Conservation (phyloP, 2,113 vertebrate genomes). For the Urocitellus parryii region DNA sequence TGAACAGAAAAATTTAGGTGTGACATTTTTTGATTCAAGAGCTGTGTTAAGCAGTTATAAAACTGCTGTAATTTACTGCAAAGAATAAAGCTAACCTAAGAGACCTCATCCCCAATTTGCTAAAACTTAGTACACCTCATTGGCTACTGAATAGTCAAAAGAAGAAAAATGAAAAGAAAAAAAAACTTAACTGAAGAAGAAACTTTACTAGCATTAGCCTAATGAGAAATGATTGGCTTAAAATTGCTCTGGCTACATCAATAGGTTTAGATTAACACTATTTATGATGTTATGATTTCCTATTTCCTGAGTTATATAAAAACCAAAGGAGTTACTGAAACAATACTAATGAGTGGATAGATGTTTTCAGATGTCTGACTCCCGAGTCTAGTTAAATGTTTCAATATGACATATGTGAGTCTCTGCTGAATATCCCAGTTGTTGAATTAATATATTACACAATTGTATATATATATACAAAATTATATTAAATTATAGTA, state of each 20-base stretch:
- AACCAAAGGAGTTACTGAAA: constrained; percentile 73
- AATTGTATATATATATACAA: background rate
- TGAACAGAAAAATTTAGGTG: constrained; percentile 22
- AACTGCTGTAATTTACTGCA: constrained; percentile 55
- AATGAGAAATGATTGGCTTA: constrained; percentile 81
- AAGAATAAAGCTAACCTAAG: constrained; percentile 72
- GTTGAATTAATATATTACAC: background rate
- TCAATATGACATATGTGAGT: background rate
- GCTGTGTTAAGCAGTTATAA: constrained; percentile 58
- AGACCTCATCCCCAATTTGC: constrained; percentile 58
- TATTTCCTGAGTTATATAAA: constrained; percentile 77
- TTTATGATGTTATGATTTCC: constrained; percentile 81
- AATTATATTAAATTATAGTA: background rate
- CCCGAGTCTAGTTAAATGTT: constrained; percentile 65
- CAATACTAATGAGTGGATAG: constrained; percentile 76
- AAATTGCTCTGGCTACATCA: constrained; percentile 75
- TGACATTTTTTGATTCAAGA: constrained; percentile 72
- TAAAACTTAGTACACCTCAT: constrained; percentile 76
- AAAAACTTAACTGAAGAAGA: constrained; percentile 53
- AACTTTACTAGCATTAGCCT: constrained; percentile 45
- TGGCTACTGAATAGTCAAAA: constrained; percentile 65
- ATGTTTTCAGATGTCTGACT: constrained; percentile 73
- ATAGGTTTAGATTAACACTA: constrained; percentile 73
- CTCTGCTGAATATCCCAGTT: constrained; percentile 2
- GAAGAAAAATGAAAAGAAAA: constrained; percentile 63